Evolutionary conservation across 2,888 invertebrate species (phyloP), one percentile per base, ranked within the genome.

Genomic region (Tuberolachnus salignus): DNA sequence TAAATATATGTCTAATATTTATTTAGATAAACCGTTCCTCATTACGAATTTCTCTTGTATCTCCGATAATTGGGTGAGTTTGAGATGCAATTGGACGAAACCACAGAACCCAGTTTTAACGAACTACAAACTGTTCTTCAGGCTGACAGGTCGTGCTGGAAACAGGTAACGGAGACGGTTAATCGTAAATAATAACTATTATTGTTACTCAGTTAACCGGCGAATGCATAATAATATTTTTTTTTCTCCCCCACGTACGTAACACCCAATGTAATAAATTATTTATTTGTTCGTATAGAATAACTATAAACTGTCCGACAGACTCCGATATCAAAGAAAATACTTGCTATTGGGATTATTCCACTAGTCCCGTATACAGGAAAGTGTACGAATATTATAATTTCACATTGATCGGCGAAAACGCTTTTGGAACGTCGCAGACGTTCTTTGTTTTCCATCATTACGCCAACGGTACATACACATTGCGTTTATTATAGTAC

Each of bases 81-180:
- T 95, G 82, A 91, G 89, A 16, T 95, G 95, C 84, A 88, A 89
- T 1, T 95, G 94, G 91, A 89, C 88, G 0, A 87, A 88, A 64
- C 89, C 90, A 1, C 83, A 87, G 42, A 86, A 90, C 85, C 88
- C 87, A 82, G 85, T 91, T 14, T 84, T 84, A 23, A 91, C 92
- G 0, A 85, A 84, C 10, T 91, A 91, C 83, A 85, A 85, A 46
- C 83, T 90, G 67, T 84, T 84, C 10, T 90, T 87, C 82, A 85
- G 84, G 80, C 84, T 88, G 72, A 85, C 85, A 3, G 85, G 86
- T 21, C 84, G 87, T 57, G 84, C 86, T 44, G 85, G 86, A 26
- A 84, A 86, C 81, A 85, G 85, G 82, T 74, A 80, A 53, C 19
- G 44, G 34, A 34, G 6, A 34, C 34, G 6, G 6, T 4, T 34